Percentiles rank a stretch among this genome's conserved stretches.
phyloP scores from a whole-genome alignment of 2,113 vertebrate genomes.

The Gasterosteus aculeatus region DNA sequence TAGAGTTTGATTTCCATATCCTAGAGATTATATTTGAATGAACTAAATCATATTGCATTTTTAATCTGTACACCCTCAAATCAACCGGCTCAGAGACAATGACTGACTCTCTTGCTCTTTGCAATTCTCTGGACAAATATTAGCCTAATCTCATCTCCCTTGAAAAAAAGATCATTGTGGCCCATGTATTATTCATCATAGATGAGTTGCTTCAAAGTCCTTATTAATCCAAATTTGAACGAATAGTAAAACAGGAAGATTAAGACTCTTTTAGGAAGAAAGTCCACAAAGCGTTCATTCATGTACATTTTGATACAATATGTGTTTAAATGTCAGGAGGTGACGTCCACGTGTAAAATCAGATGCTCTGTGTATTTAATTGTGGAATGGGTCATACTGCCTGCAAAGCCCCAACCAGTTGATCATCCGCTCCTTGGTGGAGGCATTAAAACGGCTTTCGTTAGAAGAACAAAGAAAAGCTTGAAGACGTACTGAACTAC shows the following conservation, averaged over 20 bases:
- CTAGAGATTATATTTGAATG: not conserved
- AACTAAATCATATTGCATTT: slow-evolving; percentile 2
- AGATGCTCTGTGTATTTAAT: not conserved
- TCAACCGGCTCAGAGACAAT: not conserved
- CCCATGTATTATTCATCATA: slow-evolving; percentile 66
- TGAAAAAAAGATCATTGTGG: slow-evolving; percentile 24
- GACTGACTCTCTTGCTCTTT: not conserved
- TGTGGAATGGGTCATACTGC: not conserved
- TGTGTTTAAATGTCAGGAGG: not conserved
- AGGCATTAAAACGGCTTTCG: not conserved
- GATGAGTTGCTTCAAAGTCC: slow-evolving; percentile 52
- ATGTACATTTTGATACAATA: not conserved
- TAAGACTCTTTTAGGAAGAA: slow-evolving; percentile 45
- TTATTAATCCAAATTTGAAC: slow-evolving; percentile 45
- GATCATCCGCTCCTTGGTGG: not conserved
- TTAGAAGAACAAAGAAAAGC: not conserved
- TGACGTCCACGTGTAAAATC: not conserved
- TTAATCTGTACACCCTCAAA: not conserved
- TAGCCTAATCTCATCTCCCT: slow-evolving; percentile 20
- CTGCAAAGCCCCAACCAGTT: no score
- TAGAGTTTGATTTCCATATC: not conserved
- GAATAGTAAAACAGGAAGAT: slow-evolving; percentile 41
- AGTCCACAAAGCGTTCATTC: slow-evolving; percentile 7
- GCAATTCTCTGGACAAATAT: slow-evolving; percentile 8
- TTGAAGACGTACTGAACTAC: not conserved